Conservation (phyloP, 1,140 invertebrate genomes). For the Pseudomyrmex concolor region DNA sequence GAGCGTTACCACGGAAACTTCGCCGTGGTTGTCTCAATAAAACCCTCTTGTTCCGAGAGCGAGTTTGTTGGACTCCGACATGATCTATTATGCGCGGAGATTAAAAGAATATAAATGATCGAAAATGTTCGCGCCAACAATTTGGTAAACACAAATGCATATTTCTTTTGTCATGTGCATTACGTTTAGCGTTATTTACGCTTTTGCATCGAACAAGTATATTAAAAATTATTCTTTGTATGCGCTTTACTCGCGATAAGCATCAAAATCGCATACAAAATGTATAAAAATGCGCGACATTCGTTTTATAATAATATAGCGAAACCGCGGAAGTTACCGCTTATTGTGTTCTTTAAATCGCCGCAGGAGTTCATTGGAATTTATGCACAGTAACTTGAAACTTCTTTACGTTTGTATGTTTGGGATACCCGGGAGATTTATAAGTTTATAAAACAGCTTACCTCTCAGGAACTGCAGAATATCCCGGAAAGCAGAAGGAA, state of each 20-base stretch:
- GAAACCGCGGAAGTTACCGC: constrained; percentile 44
- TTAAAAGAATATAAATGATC: constrained; percentile 4
- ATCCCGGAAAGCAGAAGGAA: constrained; percentile 35
- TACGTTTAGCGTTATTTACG: not conserved
- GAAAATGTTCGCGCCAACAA: not conserved
- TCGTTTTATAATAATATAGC: constrained; percentile 36
- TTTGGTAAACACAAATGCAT: not conserved
- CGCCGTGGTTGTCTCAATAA: not conserved
- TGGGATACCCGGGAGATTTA: constrained; percentile 37
- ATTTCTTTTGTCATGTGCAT: not conserved
- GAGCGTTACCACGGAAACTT: not conserved
- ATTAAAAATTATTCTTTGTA: too few species aligned
- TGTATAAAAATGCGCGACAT: constrained; percentile 4
- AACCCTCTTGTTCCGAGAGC: not conserved
- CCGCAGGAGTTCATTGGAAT: constrained; percentile 58
- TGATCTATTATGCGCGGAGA: not conserved
- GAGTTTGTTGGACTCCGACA: not conserved
- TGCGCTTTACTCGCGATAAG: not conserved
- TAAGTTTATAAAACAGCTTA: constrained; percentile 60
- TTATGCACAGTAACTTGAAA: constrained; percentile 56
- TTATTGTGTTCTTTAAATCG: constrained; percentile 64
- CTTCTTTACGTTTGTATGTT: constrained; percentile 52
- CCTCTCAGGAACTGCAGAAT: constrained; percentile 28
- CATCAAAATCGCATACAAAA: constrained; percentile 5
- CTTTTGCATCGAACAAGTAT: too few species aligned